These are phyloP conservation scores for Laticauda laticaudata DNA, from an alignment of 2,113 vertebrate species.

Conservation along the genomic window DNA sequence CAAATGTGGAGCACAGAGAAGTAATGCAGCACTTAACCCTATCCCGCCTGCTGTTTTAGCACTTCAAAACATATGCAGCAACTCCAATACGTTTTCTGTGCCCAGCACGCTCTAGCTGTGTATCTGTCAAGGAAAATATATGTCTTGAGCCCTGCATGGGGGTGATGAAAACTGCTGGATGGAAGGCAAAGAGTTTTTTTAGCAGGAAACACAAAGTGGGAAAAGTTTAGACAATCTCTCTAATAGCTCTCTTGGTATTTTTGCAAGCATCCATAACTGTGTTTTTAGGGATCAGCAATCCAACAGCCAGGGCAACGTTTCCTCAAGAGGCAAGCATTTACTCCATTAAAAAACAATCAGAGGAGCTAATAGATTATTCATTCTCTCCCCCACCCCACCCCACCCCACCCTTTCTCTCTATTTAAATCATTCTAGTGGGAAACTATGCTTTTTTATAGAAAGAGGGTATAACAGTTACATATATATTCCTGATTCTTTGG, in stretches of 20 bases:
- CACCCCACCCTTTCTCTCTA: too few relatives aligned
- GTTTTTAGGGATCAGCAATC: neutral
- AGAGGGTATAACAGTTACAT: neutral
- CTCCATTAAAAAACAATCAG: neutral
- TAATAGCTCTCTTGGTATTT: neutral
- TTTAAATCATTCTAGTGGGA: neutral
- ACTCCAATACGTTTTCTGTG: neutral
- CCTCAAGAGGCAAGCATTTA: neutral
- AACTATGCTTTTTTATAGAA: neutral
- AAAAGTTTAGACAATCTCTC: neutral
- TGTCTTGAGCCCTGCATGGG: neutral
- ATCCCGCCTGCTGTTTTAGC: neutral
- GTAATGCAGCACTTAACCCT: neutral
- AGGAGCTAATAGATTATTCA: neutral
- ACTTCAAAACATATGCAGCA: neutral
- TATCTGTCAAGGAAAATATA: neutral
- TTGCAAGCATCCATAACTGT: neutral
- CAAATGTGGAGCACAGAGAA: neutral
- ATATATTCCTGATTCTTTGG: neutral
- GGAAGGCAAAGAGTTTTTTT: neutral
- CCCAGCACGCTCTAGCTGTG: neutral
- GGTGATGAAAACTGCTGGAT: neutral
- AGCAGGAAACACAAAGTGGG: neutral
- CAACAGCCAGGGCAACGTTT: neutral
- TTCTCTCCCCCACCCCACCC: neutral